phyloP scores from a whole-genome alignment of 2,797 vertebrate genomes.

The Vireo griseus region DNA sequence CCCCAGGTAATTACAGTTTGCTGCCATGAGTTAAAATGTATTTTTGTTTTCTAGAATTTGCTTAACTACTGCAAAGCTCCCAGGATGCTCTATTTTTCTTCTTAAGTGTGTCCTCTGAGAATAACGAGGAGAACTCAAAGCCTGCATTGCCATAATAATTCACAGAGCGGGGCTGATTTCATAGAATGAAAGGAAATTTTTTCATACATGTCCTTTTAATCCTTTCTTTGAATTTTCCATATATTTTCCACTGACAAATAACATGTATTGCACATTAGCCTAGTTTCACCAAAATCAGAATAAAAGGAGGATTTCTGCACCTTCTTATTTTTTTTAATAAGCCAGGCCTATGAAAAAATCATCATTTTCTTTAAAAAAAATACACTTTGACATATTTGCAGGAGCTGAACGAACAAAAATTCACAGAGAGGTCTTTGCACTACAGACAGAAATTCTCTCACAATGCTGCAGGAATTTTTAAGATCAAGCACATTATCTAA shows the following conservation, averaged over 20 bases:
- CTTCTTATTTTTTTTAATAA: neutral
- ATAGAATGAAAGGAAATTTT: slow-evolving; percentile 19
- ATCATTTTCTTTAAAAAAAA: neutral
- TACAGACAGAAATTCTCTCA: neutral
- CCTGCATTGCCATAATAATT: slow-evolving; percentile 29
- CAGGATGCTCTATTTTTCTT: slow-evolving; percentile 25
- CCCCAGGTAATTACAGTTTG: neutral
- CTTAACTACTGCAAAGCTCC: slow-evolving; percentile 41
- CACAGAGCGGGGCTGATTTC: neutral
- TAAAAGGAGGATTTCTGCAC: neutral
- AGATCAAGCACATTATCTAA: neutral
- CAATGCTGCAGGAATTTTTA: neutral
- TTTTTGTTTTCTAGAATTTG: slow-evolving; percentile 58
- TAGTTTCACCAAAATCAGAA: neutral
- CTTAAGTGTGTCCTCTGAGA: slow-evolving; percentile 43
- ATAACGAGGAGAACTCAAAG: slow-evolving; percentile 15
- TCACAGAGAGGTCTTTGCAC: neutral
- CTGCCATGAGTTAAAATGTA: slow-evolving; percentile 16
- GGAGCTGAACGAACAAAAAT: neutral
- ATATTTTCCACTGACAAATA: neutral
- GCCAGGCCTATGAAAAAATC: neutral
- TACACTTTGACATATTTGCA: neutral
- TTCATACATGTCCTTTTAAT: neutral
- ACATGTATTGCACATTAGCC: neutral
- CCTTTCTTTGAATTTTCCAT: neutral